Base-by-base conservation (phyloP, 2,888 invertebrate species). In the Deroplatys truncata region DNA sequence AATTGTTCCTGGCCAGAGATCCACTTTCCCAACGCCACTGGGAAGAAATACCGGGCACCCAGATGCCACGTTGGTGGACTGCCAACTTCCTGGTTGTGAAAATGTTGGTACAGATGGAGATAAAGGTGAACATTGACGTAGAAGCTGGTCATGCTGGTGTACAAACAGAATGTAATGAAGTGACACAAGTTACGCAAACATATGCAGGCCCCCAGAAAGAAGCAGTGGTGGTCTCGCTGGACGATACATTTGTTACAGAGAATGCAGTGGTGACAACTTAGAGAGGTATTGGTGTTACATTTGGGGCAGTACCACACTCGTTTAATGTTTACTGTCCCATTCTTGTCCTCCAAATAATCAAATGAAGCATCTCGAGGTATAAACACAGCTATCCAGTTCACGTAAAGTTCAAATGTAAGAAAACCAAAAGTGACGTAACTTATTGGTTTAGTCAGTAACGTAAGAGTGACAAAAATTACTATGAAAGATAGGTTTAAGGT, bases 161-260 rank as follows among this genome's bases (percentile, higher is more conserved):
- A 91, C 25, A 90, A 35, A 82, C 89, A 87, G 0, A 91, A 28
- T 31, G 90, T 56, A 43, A 91, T 89, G 88, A 91, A 91, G 85
- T 91, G 85, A 28, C 84, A 84, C 87, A 90, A 84, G 49, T 91
- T 91, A 13, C 82, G 82, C 49, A 72, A 84, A 72, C 85, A 88
- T 8, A 91, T 89, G 82, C 91, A 91, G 2, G 89, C 82, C 25
- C 91, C 91, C 7, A 91, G 83, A 43, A 91, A 90, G 35, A 91
- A 90, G 72, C 91, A 91, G 49, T 91, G 91, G 56, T 90, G 91
- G 35, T 91, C 90, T 56, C 90, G 86, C 28, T 82, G 29, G 16
- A 89, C 29, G n/a, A 88, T 28, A 84, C 91, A 91, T 72, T 84
- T 89, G 28, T 88, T 89, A 56, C 91, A 91, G 20, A 91, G 35